A percentile compares a stretch with the other conserved stretches of the same genome.
Conservation (phyloP, 2,797 vertebrate species). For the Dromococcyx pavoninus region DNA sequence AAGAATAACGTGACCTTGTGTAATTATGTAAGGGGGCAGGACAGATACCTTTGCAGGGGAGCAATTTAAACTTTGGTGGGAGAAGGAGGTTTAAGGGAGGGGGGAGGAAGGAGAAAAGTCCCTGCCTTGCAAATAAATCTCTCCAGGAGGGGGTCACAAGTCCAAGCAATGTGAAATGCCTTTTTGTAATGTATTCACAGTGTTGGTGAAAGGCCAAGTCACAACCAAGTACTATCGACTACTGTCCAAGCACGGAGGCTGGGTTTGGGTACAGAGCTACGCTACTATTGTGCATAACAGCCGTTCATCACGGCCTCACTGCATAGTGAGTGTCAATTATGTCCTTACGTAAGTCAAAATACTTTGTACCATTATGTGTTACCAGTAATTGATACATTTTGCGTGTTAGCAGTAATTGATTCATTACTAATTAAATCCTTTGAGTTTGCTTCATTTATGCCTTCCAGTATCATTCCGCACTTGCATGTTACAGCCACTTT, state of each 20-base stretch:
- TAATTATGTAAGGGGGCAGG: neutral
- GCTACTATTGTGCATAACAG: conserved; percentile 85
- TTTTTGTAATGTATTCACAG: conserved; percentile 70
- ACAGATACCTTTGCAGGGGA: neutral
- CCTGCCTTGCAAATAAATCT: neutral
- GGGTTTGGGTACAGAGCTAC: conserved; percentile 85
- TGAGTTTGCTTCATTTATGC: neutral
- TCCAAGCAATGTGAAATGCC: neutral
- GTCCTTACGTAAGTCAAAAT: conserved; percentile 84
- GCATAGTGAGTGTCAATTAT: conserved; percentile 88
- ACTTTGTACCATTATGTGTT: conserved; percentile 56
- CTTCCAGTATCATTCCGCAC: too few relatives aligned
- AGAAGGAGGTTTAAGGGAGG: neutral
- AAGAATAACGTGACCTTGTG: neutral
- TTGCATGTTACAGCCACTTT: neutral
- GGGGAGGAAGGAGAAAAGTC: neutral
- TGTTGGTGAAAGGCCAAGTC: conserved; percentile 92
- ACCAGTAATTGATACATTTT: neutral
- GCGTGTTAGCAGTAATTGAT: neutral
- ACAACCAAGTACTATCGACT: conserved; percentile 85
- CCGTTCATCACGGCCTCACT: conserved; percentile 84
- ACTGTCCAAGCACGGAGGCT: conserved; percentile 81
- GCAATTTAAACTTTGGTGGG: neutral
- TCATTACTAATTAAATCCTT: neutral
- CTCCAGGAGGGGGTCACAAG: neutral